These are phyloP conservation scores for Taurulus bubalis DNA, from an alignment of 2,113 vertebrate species.

Conservation along the genomic window DNA sequence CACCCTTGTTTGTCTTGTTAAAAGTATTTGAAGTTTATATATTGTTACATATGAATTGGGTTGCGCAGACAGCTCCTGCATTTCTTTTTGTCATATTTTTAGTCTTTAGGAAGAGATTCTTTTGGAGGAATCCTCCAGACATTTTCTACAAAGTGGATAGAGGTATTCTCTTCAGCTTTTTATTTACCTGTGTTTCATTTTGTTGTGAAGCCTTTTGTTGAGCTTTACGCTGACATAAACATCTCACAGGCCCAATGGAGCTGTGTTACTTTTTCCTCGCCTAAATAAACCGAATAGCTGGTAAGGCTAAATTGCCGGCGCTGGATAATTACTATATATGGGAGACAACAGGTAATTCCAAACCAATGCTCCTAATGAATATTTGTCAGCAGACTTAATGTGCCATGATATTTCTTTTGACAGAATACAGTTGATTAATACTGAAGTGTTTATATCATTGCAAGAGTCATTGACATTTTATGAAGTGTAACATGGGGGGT, in stretches of 20 bases:
- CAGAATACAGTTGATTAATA: conserved; percentile 50
- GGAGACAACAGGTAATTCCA: conserved; percentile 35
- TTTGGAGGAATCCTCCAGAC: conserved; percentile 58
- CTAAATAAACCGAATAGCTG: conserved; percentile 47
- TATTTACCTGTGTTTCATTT: conserved; percentile 57
- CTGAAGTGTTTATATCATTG: conserved; percentile 15
- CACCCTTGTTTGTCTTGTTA: conserved; percentile 35
- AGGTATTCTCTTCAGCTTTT: conserved; percentile 49
- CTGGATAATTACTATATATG: conserved; percentile 57
- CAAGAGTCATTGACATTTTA: conserved; percentile 16
- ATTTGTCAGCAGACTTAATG: conserved; percentile 62
- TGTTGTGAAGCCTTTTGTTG: conserved; percentile 55
- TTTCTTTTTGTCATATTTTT: conserved; percentile 55
- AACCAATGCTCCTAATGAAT: conserved; percentile 56
- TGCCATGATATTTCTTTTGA: conserved; percentile 38
- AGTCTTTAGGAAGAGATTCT: conserved; percentile 38
- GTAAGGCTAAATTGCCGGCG: conserved; percentile 51
- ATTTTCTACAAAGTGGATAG: conserved; percentile 55
- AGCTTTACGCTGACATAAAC: conserved; percentile 60
- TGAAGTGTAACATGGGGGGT: not conserved
- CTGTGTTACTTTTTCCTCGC: conserved; percentile 22
- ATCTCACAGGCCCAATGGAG: conserved; percentile 51
- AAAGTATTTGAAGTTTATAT: conserved; percentile 28
- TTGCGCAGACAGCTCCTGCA: conserved; percentile 39
- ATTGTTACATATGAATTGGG: conserved; percentile 24